phyloP scores from a whole-genome alignment of 2,113 vertebrate genomes.

The Tor tambroides region DNA sequence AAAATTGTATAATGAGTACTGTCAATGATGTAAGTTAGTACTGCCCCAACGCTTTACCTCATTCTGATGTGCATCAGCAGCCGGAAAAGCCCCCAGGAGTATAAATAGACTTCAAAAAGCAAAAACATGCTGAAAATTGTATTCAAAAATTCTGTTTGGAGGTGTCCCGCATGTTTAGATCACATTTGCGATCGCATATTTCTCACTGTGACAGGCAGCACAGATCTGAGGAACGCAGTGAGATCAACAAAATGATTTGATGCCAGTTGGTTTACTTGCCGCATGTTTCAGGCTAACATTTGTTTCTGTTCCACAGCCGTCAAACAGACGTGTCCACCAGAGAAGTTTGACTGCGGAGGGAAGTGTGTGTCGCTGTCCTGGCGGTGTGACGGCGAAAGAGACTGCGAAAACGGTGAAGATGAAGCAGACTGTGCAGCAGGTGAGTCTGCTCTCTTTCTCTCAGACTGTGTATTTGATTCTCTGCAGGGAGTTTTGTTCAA shows the following conservation, averaged over 20 bases:
- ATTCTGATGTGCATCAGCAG: neutral
- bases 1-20: too few relatives aligned
- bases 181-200: neutral
- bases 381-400: conserved; percentile 94
- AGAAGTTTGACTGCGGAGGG: conserved; percentile 96
- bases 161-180: neutral
- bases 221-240: neutral
- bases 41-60: neutral
- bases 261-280: neutral
- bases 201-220: neutral
- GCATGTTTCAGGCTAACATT: neutral
- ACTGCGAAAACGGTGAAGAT: conserved; percentile 92
- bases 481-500: neutral
- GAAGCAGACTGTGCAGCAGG: conserved; percentile 89
- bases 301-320: conserved; percentile 69
- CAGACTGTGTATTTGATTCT: conserved; percentile 15
- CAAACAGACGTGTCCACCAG: conserved; percentile 90
- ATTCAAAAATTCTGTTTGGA: neutral
- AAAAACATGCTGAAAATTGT: neutral
- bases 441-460: conserved; percentile 70
- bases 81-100: neutral
- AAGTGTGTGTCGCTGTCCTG: conserved; percentile 93
- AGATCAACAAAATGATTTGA: neutral
- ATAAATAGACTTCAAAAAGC: neutral
- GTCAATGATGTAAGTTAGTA: neutral